These are phyloP conservation scores for Lophotriccus pileatus DNA, from an alignment of 2,797 vertebrate species.

Conservation along the genomic window DNA sequence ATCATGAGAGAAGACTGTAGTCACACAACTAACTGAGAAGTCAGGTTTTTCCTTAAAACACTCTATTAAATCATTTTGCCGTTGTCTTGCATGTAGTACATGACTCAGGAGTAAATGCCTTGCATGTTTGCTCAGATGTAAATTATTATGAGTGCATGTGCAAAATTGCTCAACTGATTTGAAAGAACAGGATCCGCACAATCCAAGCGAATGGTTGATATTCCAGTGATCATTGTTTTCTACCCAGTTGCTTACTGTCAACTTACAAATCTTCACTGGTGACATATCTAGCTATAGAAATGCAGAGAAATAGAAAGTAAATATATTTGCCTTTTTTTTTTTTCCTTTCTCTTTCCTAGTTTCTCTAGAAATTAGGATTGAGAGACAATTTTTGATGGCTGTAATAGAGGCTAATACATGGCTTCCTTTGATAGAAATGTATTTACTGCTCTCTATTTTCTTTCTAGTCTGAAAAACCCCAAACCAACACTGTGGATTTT, in stretches of 20 bases:
- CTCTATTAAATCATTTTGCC: neutral
- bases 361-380: neutral
- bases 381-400: neutral
- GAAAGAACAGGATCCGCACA: neutral
- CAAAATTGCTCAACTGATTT: neutral
- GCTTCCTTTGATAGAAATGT: neutral
- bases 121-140: neutral
- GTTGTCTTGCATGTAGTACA: neutral
- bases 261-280: neutral
- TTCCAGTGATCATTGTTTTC: neutral
- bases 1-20: neutral
- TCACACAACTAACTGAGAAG: neutral
- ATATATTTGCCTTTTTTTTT: neutral
- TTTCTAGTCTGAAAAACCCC: neutral
- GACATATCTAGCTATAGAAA: neutral
- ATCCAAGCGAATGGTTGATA: neutral
- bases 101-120: neutral
- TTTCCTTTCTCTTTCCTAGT: fast-evolving
- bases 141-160: neutral
- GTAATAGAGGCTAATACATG: neutral
- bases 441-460: neutral
- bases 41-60: neutral
- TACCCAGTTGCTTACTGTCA: neutral
- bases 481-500: neutral
- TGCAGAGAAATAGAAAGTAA: neutral